Conservation (phyloP, 2,888 invertebrate genomes). For the Dromius quadrimaculatus region DNA sequence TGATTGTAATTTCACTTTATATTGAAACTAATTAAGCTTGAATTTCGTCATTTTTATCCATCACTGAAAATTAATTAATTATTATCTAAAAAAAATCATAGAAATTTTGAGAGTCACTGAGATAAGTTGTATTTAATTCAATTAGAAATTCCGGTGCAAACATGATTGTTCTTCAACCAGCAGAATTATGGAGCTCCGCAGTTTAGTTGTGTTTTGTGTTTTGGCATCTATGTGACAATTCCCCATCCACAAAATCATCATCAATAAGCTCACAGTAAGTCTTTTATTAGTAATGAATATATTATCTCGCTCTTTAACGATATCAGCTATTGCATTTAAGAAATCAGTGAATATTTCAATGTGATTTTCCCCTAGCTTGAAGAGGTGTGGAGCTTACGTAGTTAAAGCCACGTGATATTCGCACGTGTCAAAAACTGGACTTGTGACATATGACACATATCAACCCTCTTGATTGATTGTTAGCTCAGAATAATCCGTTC, state of each 20-base stretch:
- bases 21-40: no score
- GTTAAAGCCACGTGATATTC: slow-evolving; percentile 45
- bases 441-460: slow-evolving; percentile 59
- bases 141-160: no score
- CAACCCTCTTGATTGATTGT: slow-evolving; percentile 59
- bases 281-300: slow-evolving; percentile 1
- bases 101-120: no score
- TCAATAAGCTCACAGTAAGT: not conserved
- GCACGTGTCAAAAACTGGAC: slow-evolving; percentile 40
- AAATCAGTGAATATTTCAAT: slow-evolving; percentile 3
- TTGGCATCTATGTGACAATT: no score
- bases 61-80: no score
- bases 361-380: slow-evolving; percentile 4
- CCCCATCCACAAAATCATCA: not conserved
- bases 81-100: no score
- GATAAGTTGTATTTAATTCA: no score
- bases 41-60: no score
- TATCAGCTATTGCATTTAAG: slow-evolving; percentile 10
- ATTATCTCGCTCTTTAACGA: not conserved
- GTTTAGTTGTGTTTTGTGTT: no score
- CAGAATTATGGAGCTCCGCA: no score
- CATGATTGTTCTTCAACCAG: no score
- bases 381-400: slow-evolving; percentile 37
- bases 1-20: no score
- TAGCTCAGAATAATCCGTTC: slow-evolving; percentile 59